Base-by-base conservation (phyloP, 2,113 vertebrate genomes). In the Gopherus flavomarginatus region DNA sequence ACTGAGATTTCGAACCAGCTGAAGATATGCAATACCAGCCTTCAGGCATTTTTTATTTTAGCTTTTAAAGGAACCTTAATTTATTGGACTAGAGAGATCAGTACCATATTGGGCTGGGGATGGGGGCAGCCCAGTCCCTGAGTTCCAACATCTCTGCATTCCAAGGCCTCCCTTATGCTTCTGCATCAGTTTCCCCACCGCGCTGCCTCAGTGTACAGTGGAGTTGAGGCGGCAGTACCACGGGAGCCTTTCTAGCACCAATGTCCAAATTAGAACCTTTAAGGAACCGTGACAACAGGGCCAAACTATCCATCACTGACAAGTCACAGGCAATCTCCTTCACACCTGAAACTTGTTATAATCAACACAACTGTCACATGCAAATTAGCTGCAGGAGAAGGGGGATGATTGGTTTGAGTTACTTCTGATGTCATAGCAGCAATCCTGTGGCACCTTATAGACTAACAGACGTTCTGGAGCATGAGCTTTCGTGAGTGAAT, bases 21-120 rank as follows among this genome's bases (percentile, higher is more conserved):
- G 22, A 42, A 77, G 72, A 77, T 10, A n/a, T 44, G 22, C 72
- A 12, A 44, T 26, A 6, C 42, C 42, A 77, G 42, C 72, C 42
- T 12, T 38, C 27, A 7, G n/a, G n/a, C 5, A 1, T 1, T 19
- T 9, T 69, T 69, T n/a, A 69, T 69, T 69, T 69, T 69, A 69
- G 31, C 62, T n/a, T 69, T 69, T 69, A n/a, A 69, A 4, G 35
- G 62, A 69, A 35, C 31, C 35, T n/a, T 69, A 19, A 69, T n/a
- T 19, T 69, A n/a, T 69, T 69, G 17, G 35, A 69, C n/a, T 8
- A 35, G 59, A 35, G 57, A 59, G 17, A 69, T 31, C 65, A 8
- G 17, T n/a, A 69, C 8, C n/a, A 4, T 21, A 69, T 65, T 7
- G 14, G 31, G 3, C 3, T 11, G 35, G 6, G 31, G 8, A 1